Base-by-base conservation (phyloP, 2,888 invertebrate species). In the Mimas tiliae region DNA sequence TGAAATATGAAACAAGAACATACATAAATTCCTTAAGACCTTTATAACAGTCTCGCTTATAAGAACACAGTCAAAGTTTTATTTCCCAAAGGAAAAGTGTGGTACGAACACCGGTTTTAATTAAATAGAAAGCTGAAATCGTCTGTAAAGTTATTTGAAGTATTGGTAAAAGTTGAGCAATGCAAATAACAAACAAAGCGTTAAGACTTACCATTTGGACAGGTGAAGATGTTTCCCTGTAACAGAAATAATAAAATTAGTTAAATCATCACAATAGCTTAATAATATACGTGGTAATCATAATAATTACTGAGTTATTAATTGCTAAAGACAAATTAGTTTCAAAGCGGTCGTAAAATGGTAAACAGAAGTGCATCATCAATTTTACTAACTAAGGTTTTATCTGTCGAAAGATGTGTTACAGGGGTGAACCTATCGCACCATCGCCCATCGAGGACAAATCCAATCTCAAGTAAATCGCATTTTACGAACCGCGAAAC, bases 191-290 rank as follows among this genome's bases (percentile, higher is more conserved):
- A 58, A 58, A 7, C 52, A 27, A 27, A 58, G 19, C 55, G n/a
- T 69, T 68, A 73, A 67, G 62, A 95, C 96, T 96, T 89, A 96
- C 96, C 96, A 85, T 95, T 95, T 78, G 96, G 96, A 94, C 96
- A 96, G 80, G 95, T 95, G 92, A 96, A 96, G 88, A 96, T 85
- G 81, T 95, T 94, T 81, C 94, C 94, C 96, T 96, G 95, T 71
- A 87, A 88, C 83, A 78, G 71, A 78, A 75, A 70, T 74, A 72
- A 72, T 52, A 62, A 63, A 65, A 65, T 42, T 21, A 53, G 38
- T 65, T 34, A 55, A 14, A 21, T 14, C 2, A 21, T 65, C 52
- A 64, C 11, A 6, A 64, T 16, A 53, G 3, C 11, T 64, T n/a
- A n/a, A n/a, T n/a, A n/a, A n/a, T 11, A 42, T 45, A 45, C 34